Evolutionary conservation across 2,888 invertebrate genomes (phyloP), one percentile per base, ranked within the genome.

Genomic region (Hirtodrosophila histrioides): DNA sequence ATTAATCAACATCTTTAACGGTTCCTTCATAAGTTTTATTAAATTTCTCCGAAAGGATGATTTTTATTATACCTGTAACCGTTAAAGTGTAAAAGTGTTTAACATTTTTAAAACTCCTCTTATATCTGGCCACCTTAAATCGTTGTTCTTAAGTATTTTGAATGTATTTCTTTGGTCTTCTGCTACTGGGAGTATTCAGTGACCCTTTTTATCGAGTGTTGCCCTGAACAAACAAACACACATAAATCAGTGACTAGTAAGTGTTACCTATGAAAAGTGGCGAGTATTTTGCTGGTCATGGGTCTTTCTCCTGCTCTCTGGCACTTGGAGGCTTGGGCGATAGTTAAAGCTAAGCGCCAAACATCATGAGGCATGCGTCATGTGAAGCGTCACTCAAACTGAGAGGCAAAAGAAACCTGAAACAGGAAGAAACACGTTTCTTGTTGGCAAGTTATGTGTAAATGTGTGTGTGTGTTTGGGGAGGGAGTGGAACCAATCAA

Each of bases 401-500:
- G 41, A 64, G 65, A 41, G 27, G 61, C 46, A 41, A 66, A 48
- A 69, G 66, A 86, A 76, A 76, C 76, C 76, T 72, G 66, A 79
- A 86, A 70, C 83, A 78, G 76, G 76, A 76, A 73, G 70, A 86
- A 78, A 81, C 81, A 65, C 71, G 81, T 81, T 81, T 81, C 74
- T 62, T 55, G 23, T 57, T 46, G 29, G 37, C 53, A 23, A 11
- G n/a, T 57, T 45, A 6, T 29, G 39, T 49, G 24, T 57, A 43
- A 51, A 33, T 40, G 54, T 44, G 50, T 69, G 24, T 63, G 27
- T 50, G 24, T 57, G 54, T 44, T 61, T 66, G 62, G 50, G 66
- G 58, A 58, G 70, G 70, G 64, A 83, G 86, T 80, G 84, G 77
- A 83, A 83, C 77, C 80, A 81, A 81, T 83, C 84, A 67, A 81